phyloP scores from a whole-genome alignment of 2,113 vertebrate species.

The Cyanistes caeruleus region DNA sequence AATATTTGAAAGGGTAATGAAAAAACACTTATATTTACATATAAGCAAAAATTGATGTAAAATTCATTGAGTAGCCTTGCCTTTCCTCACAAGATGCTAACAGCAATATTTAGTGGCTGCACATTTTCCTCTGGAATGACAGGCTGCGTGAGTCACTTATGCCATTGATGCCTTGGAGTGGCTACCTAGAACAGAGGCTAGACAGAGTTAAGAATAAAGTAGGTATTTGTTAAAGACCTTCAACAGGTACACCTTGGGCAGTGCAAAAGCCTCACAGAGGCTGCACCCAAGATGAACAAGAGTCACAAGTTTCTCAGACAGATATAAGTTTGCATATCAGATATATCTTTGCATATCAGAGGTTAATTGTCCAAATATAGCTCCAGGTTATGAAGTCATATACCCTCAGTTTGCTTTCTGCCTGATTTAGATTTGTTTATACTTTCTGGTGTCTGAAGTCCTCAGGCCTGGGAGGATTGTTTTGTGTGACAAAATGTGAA shows the following conservation, averaged over 20 bases:
- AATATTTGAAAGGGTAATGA: background rate
- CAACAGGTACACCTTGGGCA: background rate
- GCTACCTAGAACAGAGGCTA: background rate
- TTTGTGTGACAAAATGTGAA: background rate
- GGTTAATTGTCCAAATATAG: background rate
- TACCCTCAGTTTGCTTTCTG: rapidly evolving
- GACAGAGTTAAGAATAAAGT: background rate
- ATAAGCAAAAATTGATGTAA: background rate
- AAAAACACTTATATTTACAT: background rate
- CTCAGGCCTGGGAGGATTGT: background rate
- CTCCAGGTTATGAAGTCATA: background rate
- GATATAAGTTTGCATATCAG: background rate
- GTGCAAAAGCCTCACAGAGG: background rate
- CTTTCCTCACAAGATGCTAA: background rate
- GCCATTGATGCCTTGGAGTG: background rate
- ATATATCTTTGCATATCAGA: background rate
- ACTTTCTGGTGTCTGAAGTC: background rate
- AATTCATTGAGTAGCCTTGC: background rate
- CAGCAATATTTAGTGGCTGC: rapidly evolving
- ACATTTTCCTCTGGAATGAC: background rate
- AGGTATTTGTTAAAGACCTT: background rate
- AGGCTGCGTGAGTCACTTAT: background rate
- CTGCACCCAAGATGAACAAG: background rate
- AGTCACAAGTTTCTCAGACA: background rate
- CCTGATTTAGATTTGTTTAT: no score